A percentile compares a stretch with the other conserved stretches of the same genome.
phyloP scores from a whole-genome alignment of 2,888 invertebrate species.

The Parnassius mnemosyne region DNA sequence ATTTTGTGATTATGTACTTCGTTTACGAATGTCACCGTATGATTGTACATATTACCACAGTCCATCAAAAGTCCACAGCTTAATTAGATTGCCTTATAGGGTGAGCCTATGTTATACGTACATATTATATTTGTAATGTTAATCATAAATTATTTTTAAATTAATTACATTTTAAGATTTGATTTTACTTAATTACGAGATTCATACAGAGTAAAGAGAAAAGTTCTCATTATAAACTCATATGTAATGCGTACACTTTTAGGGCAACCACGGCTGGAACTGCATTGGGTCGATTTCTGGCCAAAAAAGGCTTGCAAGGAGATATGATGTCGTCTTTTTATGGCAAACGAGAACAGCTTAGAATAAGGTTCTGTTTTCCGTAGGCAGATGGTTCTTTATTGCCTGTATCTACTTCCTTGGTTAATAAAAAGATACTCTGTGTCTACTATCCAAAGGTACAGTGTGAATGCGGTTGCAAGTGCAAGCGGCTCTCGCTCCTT shows the following conservation, averaged over 20 bases:
- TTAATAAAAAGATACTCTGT: not conserved
- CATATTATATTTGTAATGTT: not conserved
- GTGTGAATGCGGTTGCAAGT: not conserved
- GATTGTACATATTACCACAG: too few relatives aligned
- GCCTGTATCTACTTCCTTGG: conserved; percentile 5
- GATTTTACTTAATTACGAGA: not conserved
- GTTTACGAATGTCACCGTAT: not conserved
- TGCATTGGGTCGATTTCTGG: conserved; percentile 34
- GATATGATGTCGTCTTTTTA: conserved; percentile 42
- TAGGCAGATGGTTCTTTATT: conserved; percentile 30
- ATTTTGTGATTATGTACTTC: not conserved
- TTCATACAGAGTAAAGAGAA: not conserved
- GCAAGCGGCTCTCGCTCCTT: conserved; percentile 8
- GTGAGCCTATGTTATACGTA: not conserved
- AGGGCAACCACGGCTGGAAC: conserved; percentile 18
- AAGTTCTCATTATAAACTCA: conserved; percentile 16
- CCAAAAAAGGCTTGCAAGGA: conserved; percentile 46
- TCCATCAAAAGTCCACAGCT: too few relatives aligned
- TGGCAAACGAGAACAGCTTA: conserved; percentile 47
- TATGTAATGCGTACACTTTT: conserved; percentile 20
- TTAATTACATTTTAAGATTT: not conserved
- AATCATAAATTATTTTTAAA: not conserved
- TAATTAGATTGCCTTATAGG: too few relatives aligned
- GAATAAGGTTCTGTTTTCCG: conserved; percentile 31
- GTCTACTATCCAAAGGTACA: conserved; percentile 1